These are phyloP conservation scores for Andinoacara biseriatus DNA, from an alignment of 2,113 vertebrate genomes.

Conservation along the genomic window DNA sequence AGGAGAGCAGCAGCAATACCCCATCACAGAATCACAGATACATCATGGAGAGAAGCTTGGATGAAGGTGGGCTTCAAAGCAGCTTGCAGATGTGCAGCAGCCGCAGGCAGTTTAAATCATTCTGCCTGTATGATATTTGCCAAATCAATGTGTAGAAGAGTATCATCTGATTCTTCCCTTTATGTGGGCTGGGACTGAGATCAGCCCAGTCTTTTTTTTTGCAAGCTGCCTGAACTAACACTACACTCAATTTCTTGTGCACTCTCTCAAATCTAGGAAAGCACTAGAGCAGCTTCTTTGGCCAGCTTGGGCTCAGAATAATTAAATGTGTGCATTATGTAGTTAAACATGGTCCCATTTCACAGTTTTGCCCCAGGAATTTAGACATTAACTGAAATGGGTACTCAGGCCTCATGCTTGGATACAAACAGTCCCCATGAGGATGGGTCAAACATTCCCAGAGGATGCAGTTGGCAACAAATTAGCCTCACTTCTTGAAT, in stretches of 20 bases:
- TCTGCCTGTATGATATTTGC: not conserved
- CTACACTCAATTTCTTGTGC: slow-evolving; percentile 1
- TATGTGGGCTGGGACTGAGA: not conserved
- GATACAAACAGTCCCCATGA: slow-evolving; percentile 11
- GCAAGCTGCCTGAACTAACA: not conserved
- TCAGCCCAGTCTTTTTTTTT: not conserved
- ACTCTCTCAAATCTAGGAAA: not conserved
- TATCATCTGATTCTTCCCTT: not conserved
- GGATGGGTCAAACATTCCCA: slow-evolving; percentile 17
- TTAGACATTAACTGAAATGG: slow-evolving; percentile 13
- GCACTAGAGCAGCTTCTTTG: not conserved
- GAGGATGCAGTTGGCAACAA: not conserved
- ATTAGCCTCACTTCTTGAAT: not conserved
- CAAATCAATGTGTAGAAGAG: not conserved
- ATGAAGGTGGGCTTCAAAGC: not conserved
- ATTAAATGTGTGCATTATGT: not conserved
- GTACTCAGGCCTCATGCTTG: not conserved
- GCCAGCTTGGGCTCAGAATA: not conserved
- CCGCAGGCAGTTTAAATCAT: not conserved
- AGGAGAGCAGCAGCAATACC: not conserved
- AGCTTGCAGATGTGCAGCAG: not conserved
- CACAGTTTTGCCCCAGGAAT: slow-evolving; percentile 9
- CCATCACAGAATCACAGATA: not conserved
- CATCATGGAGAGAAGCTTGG: not conserved
- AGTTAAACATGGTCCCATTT: not conserved